Evolutionary conservation across 1,140 invertebrate genomes (phyloP), one percentile per base, ranked within the genome.

Genomic region (Teleogryllus occipitalis): DNA sequence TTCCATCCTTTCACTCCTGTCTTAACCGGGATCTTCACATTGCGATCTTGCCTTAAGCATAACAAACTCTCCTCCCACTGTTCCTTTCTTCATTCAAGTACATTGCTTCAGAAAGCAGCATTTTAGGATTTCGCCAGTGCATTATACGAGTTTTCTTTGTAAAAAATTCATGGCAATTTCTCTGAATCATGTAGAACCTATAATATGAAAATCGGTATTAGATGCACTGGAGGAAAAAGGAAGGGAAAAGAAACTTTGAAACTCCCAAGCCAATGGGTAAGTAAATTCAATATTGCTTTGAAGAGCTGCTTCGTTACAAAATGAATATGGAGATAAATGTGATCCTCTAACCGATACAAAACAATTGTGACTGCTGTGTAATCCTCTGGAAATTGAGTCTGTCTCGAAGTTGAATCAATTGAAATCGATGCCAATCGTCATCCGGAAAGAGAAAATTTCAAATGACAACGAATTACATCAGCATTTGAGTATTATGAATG

Each of bases 221-320:
- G 27, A 39, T 65, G 54, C 54, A 65, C 18, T 65, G 27, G 1
- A 39, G 54, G 54, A 65, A 65, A 7, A 10, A 65, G 54, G 18
- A 10, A 65, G 18, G 54, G 54, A 10, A 65, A 18, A 39, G 27
- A 39, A 65, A 65, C 54, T 65, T 65, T 65, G 10, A 10, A 65
- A 65, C 54, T 65, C 54, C 10, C 0, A 65, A 65, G 54, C 18
- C 18, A 65, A 10, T 65, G 10, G 54, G 18, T 7, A 0, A 18
- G 54, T 65, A 65, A 65, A 65, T 65, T 65, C 54, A 65, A 65
- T 65, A 65, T 65, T 18, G 54, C 54, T 65, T 65, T 65, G 54
- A 65, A 65, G 54, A 18, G 10, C 54, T 3, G 54, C 18, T 18
- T 65, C 10, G 10, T 65, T 18, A 65, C 54, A 65, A 65, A 65